A percentile compares a stretch with the other conserved stretches of the same genome.
Conservation (phyloP, 2,888 invertebrate genomes). For the Chrysotoxum bicinctum region DNA sequence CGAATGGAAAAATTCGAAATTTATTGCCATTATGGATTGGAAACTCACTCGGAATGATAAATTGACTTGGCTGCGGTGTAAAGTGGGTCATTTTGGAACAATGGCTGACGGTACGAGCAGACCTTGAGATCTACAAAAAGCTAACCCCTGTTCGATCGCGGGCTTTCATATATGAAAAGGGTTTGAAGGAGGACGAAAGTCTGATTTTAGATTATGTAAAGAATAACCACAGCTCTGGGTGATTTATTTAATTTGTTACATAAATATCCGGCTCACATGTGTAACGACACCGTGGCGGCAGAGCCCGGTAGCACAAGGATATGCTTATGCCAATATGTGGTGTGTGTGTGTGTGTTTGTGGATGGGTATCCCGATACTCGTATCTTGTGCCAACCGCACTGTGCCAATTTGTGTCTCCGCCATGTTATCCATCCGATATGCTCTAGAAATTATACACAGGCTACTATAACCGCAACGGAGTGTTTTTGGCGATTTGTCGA, state of each 20-base stretch:
- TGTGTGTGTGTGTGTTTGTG: neutral
- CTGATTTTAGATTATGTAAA: conserved; percentile 64
- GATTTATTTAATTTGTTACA: conserved; percentile 71
- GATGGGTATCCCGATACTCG: neutral
- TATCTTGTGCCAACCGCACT: conserved; percentile 47
- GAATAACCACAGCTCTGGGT: conserved; percentile 65
- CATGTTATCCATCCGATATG: conserved; percentile 57
- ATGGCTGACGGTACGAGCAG: conserved; percentile 2
- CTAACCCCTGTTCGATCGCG: neutral
- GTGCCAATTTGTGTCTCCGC: conserved; percentile 37
- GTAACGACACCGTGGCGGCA: conserved; percentile 53
- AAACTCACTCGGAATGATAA: conserved; percentile 74
- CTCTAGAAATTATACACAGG: conserved; percentile 51
- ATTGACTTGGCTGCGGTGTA: conserved; percentile 75
- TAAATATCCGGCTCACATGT: conserved; percentile 66
- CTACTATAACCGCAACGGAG: conserved; percentile 37
- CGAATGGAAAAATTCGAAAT: conserved; percentile 68
- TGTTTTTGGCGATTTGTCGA: conserved; percentile 61
- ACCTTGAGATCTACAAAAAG: conserved; percentile 51
- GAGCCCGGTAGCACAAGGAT: neutral
- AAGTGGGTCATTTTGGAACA: conserved; percentile 75
- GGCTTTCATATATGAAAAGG: conserved; percentile 10
- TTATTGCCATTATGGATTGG: conserved; percentile 73
- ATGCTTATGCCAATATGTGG: conserved; percentile 39
- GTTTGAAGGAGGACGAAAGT: conserved; percentile 7